Base-by-base conservation (phyloP, 92 coral and sea anemone species). In the Zoanthus gigantus region DNA sequence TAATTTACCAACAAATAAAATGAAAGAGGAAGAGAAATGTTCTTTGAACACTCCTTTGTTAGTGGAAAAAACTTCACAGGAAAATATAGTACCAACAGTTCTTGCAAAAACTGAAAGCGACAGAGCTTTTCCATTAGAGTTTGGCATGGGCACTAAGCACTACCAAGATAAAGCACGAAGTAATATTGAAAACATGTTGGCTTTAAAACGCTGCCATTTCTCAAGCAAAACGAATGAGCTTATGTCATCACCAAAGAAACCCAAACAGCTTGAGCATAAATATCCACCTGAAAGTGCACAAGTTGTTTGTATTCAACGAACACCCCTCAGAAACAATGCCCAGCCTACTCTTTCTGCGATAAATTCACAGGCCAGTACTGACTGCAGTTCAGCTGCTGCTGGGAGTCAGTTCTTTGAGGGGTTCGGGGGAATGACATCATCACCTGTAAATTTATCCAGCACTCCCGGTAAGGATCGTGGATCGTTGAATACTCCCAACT, bases 271-370 rank as follows among this genome's bases (percentile, higher is more conserved):
- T 6, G 81, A 84, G 23, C 53, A 34, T 67, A 88, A 57, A 60
- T 82, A 83, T 28, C 78, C 73, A 37, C 50, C 87, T 77, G 31
- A 85, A 3, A 29, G 61, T 23, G 44, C 31, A 7, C 37, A 13
- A 77, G 34, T 50, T 15, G 44, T 30, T 5, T 76, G 30, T 65
- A 58, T 68, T 61, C 90, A 83, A 54, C 47, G 86, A 82, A 91
- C 98, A 0, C 98, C 98, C 2, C 92, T 91, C 45, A 87, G 87
- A 31, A 89, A 90, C 18, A 83, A 94, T 83, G 82, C 89, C 7
- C 93, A 92, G 58, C 97, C 95, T 0, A 95, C 99, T 12, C 87
- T 97, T 11, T 97, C 99, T 15, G 99, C 98, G 0, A 95, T 97
- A 89, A 97, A 97, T 78, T 90, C 94, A 65, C 85, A 89, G 72